phyloP scores from a whole-genome alignment of 2,113 vertebrate genomes.

The Tringa solitaria region DNA sequence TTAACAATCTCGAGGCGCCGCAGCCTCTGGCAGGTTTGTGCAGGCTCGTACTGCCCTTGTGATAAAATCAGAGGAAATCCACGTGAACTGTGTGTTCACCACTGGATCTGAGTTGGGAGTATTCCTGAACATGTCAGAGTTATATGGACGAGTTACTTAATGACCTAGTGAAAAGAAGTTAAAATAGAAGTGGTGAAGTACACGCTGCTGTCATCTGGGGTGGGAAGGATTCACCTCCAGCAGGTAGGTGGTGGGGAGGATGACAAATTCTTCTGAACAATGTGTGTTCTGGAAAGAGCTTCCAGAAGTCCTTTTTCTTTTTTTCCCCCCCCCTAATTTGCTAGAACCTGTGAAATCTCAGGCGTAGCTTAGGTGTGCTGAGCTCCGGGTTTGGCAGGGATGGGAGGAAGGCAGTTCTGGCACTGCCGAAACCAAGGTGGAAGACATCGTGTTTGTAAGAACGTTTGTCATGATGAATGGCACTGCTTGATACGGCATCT shows the following conservation, averaged over 20 bases:
- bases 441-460: not conserved
- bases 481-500: not conserved
- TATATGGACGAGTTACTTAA: not conserved
- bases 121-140: not conserved
- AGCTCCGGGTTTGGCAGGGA: not conserved
- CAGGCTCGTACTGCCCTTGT: slow-evolving; percentile 78
- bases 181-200: not conserved
- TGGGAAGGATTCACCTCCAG: not conserved
- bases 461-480: not conserved
- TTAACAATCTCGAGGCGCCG: slow-evolving; percentile 24
- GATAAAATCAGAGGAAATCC: slow-evolving; percentile 77
- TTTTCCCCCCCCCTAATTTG: not conserved
- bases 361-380: not conserved
- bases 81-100: slow-evolving; percentile 55
- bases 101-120: not conserved
- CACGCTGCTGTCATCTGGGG: not conserved
- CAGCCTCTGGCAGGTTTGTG: slow-evolving; percentile 77
- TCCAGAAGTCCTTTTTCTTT: not conserved
- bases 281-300: not conserved
- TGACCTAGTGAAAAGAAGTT: not conserved
- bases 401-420: not conserved
- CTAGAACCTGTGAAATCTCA: not conserved
- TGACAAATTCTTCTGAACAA: not conserved
- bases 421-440: not conserved
- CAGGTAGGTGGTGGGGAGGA: not conserved